Evolutionary conservation across 2,888 invertebrate genomes (phyloP).

Genomic region (Caenorhabditis virilis): DNA sequence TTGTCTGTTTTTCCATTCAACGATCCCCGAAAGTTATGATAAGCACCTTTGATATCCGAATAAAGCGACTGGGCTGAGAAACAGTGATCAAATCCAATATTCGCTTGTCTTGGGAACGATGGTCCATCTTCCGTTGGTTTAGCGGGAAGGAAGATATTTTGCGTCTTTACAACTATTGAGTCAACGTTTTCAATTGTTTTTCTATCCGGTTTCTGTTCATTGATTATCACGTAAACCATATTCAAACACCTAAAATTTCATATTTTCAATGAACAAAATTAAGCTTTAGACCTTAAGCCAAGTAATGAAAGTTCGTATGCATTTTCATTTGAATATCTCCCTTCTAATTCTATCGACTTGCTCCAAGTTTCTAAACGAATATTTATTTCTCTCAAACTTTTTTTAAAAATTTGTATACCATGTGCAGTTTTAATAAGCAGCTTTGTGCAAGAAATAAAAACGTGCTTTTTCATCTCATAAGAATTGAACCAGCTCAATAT

Average conservation of each 20-base stretch:
- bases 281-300: neutral
- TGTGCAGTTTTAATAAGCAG: neutral
- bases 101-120: conserved; percentile 2
- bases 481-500: neutral
- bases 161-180: neutral
- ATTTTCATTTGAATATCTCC: neutral
- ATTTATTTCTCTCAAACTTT: neutral
- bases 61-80: neutral
- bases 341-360: neutral
- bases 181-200: neutral
- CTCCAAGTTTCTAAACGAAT: neutral
- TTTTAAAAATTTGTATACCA: neutral
- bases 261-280: too few species aligned
- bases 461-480: neutral
- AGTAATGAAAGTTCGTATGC: neutral
- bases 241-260: conserved; percentile 1
- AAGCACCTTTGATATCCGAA: neutral
- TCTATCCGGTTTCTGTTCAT: neutral
- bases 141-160: neutral
- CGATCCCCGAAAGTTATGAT: neutral
- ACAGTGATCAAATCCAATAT: neutral
- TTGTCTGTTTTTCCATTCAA: neutral
- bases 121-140: neutral
- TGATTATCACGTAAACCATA: neutral
- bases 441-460: neutral